Base-by-base conservation (phyloP, 1,140 invertebrate species). In the Aplysia californica region DNA sequence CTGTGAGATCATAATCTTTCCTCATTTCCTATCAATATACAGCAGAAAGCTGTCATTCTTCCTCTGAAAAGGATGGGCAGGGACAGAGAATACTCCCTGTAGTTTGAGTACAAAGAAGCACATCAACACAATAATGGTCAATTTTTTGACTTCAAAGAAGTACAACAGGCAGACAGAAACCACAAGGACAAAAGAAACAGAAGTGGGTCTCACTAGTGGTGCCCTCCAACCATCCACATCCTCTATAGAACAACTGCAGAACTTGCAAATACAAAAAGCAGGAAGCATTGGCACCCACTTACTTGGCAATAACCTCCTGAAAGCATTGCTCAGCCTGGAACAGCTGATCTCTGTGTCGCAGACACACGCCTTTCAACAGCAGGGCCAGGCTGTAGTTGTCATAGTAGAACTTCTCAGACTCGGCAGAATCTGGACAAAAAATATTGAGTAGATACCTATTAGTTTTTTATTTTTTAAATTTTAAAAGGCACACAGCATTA, bases 291-390 rank as follows among this genome's bases (percentile, higher is more conserved):
- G 35, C 64, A n/a, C n/a, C n/a, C n/a, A n/a, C n/a, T 87, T 84
- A 92, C 91, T 87, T 87, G 68, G 84, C 80, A 35, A 91, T 83
- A 26, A 96, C 93, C 78, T 92, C 91, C 79, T 91, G 91, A 38
- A 97, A 92, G 87, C 93, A 95, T 82, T 95, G 92, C 78, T 96
- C 93, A 10, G 96, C 94, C 85, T 95, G 92, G 38, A 94, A 87
- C 58, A 92, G 91, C 84, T 93, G 93, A 61, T 92, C 92, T 92
- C 96, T 93, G 83, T 94, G 92, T 67, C 93, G 91, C n/a, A 96
- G 90, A 87, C 95, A 96, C 31, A 95, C 93, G 20, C 96, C 97
- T 89, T 96, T 95, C 36, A 98, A 86, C 59, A 97, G 90, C 10
- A 94, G 89, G 6, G 95, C 88, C 31, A 98, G 91, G 36, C 93